Conservation (phyloP, 2,888 invertebrate genomes). For the Axea sp. region DNA sequence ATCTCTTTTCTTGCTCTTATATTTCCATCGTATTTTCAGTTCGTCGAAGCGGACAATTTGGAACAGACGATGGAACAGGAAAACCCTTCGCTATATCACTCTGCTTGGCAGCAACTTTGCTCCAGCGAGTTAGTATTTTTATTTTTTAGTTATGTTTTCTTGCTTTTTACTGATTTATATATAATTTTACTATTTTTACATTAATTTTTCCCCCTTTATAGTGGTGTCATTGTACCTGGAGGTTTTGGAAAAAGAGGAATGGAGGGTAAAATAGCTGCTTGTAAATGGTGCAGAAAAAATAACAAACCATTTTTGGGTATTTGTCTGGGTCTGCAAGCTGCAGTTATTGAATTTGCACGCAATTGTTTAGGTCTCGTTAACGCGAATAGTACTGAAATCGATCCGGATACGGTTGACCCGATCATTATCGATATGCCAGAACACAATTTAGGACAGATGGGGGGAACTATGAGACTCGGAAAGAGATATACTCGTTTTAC, state of each 20-base stretch:
- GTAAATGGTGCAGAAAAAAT: constrained; percentile 94
- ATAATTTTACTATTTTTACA: too few species aligned
- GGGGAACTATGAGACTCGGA: constrained; percentile 99
- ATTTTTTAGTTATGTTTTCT: neutral
- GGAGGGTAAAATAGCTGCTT: constrained; percentile 97
- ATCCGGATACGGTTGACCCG: constrained; percentile 86
- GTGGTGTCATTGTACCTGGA: constrained; percentile 97
- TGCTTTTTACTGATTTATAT: neutral
- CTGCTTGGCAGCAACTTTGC: constrained; percentile 95
- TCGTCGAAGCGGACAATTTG: constrained; percentile 94
- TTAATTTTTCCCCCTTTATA: constrained; percentile 71
- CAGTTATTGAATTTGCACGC: constrained; percentile 96
- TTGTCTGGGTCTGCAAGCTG: constrained; percentile 97
- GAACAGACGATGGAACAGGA: constrained; percentile 86
- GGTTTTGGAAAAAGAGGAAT: constrained; percentile 98
- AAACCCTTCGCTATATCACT: constrained; percentile 92
- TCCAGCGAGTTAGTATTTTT: constrained; percentile 86
- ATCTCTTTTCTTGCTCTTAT: too few species aligned
- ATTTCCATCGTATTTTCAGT: too few species aligned
- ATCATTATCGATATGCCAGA: constrained; percentile 99
- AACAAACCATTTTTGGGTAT: constrained; percentile 96
- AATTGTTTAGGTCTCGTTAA: constrained; percentile 88
- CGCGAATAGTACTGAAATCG: constrained; percentile 93
- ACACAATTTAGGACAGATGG: constrained; percentile 94
- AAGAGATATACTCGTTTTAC: constrained; percentile 91